These are phyloP conservation scores for Mugil cephalus DNA, from an alignment of 2,113 vertebrate genomes.

Conservation along the genomic window DNA sequence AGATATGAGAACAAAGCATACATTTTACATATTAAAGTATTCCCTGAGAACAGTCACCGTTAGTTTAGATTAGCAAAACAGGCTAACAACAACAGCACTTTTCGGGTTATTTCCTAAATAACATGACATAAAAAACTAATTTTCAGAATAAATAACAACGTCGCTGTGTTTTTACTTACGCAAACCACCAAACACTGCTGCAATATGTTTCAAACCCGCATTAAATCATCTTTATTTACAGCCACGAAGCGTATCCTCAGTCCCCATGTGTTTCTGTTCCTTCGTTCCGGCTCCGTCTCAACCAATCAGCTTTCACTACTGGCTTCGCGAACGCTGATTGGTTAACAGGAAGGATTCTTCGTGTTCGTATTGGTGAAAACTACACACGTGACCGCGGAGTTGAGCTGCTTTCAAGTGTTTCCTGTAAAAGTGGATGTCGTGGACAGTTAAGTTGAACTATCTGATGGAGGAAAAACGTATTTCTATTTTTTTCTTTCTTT, in stretches of 20 bases:
- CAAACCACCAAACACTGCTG: fast-evolving
- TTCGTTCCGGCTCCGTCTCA: not conserved
- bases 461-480: not conserved
- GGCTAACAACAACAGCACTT: slow-evolving; percentile 14
- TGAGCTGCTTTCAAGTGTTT: slow-evolving; percentile 26
- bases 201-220: not conserved
- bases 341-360: not conserved
- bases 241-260: fast-evolving
- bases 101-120: not conserved
- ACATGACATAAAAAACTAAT: not conserved
- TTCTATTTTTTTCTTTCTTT: not conserved
- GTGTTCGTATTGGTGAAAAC: slow-evolving; percentile 26
- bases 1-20: not conserved
- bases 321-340: slow-evolving; percentile 42
- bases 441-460: not conserved
- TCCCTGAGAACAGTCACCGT: not conserved
- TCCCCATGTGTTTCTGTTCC: slow-evolving; percentile 47
- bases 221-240: not conserved
- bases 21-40: not conserved
- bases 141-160: not conserved
- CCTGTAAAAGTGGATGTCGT: not conserved
- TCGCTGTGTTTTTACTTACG: not conserved
- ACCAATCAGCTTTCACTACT: slow-evolving; percentile 45
- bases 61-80: slow-evolving; percentile 43
- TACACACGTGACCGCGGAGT: slow-evolving; percentile 8